A percentile compares a stretch with the other conserved stretches of the same genome.
These are phyloP conservation scores for Cyprinodon tularosa DNA, from an alignment of 2,113 vertebrate genomes.

Conservation along the genomic window DNA sequence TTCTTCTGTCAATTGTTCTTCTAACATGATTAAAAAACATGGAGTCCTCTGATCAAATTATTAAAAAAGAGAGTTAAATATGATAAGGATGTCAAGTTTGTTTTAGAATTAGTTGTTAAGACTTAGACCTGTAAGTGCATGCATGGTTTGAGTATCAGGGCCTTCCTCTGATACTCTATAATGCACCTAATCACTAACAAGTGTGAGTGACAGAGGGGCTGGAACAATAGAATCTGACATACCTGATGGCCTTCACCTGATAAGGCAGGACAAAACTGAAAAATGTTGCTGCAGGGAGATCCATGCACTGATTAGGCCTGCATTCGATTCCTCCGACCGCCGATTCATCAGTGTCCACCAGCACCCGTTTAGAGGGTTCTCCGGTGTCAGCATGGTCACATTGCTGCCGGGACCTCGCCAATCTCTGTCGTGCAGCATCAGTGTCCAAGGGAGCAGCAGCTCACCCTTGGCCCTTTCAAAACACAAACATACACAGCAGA, in stretches of 20 bases:
- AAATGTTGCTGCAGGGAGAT: conserved; percentile 75
- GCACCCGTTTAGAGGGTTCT: conserved; percentile 61
- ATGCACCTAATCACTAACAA: conserved; percentile 50
- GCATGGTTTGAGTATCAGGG: conserved; percentile 13
- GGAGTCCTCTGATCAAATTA: neutral
- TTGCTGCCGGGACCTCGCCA: conserved; percentile 71
- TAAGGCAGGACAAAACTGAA: conserved; percentile 78
- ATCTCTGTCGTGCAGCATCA: conserved; percentile 74
- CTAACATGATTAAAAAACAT: no score
- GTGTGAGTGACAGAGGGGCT: conserved; percentile 56
- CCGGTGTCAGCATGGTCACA: conserved; percentile 73
- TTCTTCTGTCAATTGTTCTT: no score
- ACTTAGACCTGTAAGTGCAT: conserved; percentile 11
- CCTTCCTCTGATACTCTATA: conserved; percentile 51
- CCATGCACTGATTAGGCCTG: conserved; percentile 75
- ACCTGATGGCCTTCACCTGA: conserved; percentile 64
- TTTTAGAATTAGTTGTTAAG: neutral
- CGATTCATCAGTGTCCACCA: conserved; percentile 78
- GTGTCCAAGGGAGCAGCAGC: conserved; percentile 27
- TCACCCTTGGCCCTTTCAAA: conserved; percentile 40
- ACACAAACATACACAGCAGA: conserved; percentile 5
- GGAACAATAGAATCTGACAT: conserved; percentile 59
- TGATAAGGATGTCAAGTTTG: neutral
- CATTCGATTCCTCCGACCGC: conserved; percentile 69
- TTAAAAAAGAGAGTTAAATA: neutral